phyloP scores from a whole-genome alignment of 1,140 invertebrate species.

The Euwallacea similis region DNA sequence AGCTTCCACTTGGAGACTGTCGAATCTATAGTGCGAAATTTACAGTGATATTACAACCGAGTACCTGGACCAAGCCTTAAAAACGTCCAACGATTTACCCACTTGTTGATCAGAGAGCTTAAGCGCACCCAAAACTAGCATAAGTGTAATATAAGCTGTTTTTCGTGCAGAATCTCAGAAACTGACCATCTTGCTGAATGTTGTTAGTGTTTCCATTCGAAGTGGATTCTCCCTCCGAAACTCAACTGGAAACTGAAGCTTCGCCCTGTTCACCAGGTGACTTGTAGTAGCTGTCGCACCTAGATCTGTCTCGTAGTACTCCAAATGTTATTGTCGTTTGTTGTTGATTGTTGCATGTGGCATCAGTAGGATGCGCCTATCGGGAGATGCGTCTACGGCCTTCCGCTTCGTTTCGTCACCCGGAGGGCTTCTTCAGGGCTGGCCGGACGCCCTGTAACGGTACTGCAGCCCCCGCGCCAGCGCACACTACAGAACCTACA shows the following conservation, averaged over 20 bases:
- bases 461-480: conserved; percentile 38
- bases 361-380: conserved; percentile 44
- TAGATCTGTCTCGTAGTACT: conserved; percentile 22
- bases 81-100: background rate
- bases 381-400: conserved; percentile 52
- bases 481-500: conserved; percentile 40
- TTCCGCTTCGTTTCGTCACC: conserved; percentile 45
- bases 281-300: conserved; percentile 32
- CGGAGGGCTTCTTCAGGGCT: conserved; percentile 35
- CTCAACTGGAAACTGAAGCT: conserved; percentile 46
- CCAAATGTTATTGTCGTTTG: conserved; percentile 35
- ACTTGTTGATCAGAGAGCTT: conserved; percentile 14
- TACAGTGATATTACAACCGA: conserved; percentile 11
- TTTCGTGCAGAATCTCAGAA: background rate
- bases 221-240: conserved; percentile 51
- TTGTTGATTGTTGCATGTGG: conserved; percentile 40
- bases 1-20: background rate
- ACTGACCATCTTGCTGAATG: conserved; percentile 35
- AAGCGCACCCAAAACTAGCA: background rate
- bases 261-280: conserved; percentile 52
- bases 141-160: background rate
- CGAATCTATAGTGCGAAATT: conserved; percentile 11
- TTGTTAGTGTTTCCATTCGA: conserved; percentile 47
- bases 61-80: conserved; percentile 12
- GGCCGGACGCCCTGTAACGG: conserved; percentile 35